Evolutionary conservation across 2,797 vertebrate genomes (phyloP), one percentile per base, ranked within the genome.

Genomic region (Melanotaenia trifasciata): DNA sequence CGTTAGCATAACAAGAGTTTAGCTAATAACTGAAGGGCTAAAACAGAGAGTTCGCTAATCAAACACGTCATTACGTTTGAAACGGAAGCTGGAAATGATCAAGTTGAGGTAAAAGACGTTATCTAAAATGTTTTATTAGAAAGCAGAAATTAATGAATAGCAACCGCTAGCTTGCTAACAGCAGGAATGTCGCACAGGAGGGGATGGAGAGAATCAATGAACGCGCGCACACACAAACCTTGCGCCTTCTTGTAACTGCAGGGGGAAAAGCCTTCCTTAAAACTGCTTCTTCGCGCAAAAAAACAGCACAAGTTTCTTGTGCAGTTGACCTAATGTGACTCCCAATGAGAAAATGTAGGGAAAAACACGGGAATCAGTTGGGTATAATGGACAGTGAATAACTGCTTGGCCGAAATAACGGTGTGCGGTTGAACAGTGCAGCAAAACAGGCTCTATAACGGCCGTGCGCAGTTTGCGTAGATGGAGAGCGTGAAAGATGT

Each of bases 191-290:
- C 84, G 75, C 81, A 65, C 78, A 62, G 74, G 50, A 57, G 56
- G 50, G 33, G 78, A 78, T 75, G 83, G 65, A 66, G 60, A 70
- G 80, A 81, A 84, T 89, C 88, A 91, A 80, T 84, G 84, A 83
- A 67, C 53, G 40, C 72, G 47, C n/a, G 47, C n/a, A 79, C 33
- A 58, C 91, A 81, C 50, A 84, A 90, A 90, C 93, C 90, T 90
- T 68, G 61, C 43, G 61, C 53, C 53, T 64, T 72, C 33, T 80
- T 78, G 28, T 30, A 32, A 16, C 22, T 12, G 61, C 50, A 8
- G 58, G 24, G 26, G 5, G 12, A 47, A 30, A 32, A 47, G 28
- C 65, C 71, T 22, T 10, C 5, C 10, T 30, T 14, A 53, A 65
- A 33, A 18, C 30, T 8, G 65, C 0, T 58, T 38, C 35, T 66